phyloP scores from a whole-genome alignment of 2,888 invertebrate genomes.

The Hecatera dysodea region DNA sequence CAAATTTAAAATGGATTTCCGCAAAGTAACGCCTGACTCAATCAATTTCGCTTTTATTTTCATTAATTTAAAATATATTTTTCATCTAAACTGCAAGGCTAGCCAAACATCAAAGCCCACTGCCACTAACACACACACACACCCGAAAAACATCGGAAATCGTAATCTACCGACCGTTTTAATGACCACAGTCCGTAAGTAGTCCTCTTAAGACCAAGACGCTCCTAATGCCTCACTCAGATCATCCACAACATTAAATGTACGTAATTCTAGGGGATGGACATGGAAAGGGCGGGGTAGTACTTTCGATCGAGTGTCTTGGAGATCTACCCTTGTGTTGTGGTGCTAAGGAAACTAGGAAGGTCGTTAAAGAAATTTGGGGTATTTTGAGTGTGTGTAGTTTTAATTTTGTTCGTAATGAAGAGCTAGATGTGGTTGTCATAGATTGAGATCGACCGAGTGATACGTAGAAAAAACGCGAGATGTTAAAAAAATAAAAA shows the following conservation, averaged over 20 bases:
- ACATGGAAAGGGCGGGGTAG: slow-evolving; percentile 76
- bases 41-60: no score
- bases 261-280: slow-evolving; percentile 68
- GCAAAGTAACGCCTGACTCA: no score
- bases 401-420: no score
- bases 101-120: slow-evolving; percentile 9
- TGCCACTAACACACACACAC: slow-evolving; percentile 5
- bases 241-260: slow-evolving; percentile 77
- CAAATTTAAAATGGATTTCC: no score
- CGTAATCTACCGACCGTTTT: slow-evolving; percentile 57
- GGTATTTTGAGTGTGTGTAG: neutral
- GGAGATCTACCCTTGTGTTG: slow-evolving; percentile 48
- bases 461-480: no score
- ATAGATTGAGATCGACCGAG: neutral
- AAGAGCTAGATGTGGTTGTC: no score
- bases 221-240: slow-evolving; percentile 72
- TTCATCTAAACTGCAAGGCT: neutral
- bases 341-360: slow-evolving; percentile 23
- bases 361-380: slow-evolving; percentile 22
- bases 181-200: slow-evolving; percentile 70
- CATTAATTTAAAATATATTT: no score
- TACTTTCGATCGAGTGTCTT: slow-evolving; percentile 65
- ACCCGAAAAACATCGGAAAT: slow-evolving; percentile 56
- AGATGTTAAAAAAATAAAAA: neutral
- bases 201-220: slow-evolving; percentile 63